Evolutionary conservation across 1,140 invertebrate species (phyloP), one percentile per base, ranked within the genome.

Genomic region (Oedothorax gibbosus): DNA sequence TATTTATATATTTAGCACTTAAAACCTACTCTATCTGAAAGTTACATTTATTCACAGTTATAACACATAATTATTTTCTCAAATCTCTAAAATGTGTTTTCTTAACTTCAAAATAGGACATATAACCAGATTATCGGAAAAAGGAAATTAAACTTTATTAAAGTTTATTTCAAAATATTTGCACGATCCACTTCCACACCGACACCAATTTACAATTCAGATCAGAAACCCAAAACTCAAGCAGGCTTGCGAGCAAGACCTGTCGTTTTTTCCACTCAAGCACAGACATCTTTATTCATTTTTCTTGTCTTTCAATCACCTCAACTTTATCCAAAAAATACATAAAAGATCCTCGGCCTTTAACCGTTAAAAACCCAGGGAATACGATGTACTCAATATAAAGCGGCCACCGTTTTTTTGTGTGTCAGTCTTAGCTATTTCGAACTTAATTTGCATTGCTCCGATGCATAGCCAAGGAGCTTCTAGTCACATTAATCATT

Each of bases 401-500:
- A 20, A 60, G 50, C 9, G 21, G n/a, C 49, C 62, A 56, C 51
- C 49, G 20, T 81, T 81, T 81, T n/a, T 81, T 54, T 18, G 20
- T 56, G 9, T 15, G 66, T 12, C 18, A 81, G 54, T 69, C 64
- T 69, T 71, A 81, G 78, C 66, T 66, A 71, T 81, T 81, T 71
- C 57, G 56, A 81, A 81, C 78, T 81, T 81, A 81, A 81, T 81
- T 81, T 81, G 78, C 78, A 69, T 81, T 53, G 21, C 66, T 60
- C 50, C 71, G 65, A 81, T 81, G 78, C 78, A 81, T 81, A 81
- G 71, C 65, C 78, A 71, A 81, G 64, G 49, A 71, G 78, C 68
- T 81, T 49, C 21, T 18, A 81, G 54, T 68, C 77, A 81, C 78
- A 81, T 81, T 71, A 81, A 81, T 81, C 78, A 81, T 81, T 81